Conservation (phyloP, 1,140 invertebrate genomes). For the Neotoxoptera formosana region DNA sequence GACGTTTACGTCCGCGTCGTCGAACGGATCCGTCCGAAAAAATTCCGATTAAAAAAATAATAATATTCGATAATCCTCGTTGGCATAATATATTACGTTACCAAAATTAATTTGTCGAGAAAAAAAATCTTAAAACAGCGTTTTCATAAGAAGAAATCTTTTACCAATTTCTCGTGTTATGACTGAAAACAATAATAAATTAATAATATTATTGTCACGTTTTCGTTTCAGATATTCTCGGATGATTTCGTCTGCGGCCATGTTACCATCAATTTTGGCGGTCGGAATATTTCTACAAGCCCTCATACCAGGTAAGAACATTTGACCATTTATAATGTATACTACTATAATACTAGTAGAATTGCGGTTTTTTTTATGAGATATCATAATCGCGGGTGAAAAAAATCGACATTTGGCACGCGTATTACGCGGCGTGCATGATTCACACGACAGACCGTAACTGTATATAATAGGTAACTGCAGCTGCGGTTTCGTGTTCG, state of each 20-base stretch:
- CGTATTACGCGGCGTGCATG: neutral
- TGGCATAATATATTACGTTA: too few species aligned
- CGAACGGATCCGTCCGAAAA: too few species aligned
- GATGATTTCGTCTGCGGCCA: neutral
- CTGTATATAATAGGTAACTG: too few species aligned
- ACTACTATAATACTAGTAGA: too few species aligned
- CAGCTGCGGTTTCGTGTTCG: too few species aligned
- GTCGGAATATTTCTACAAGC: constrained; percentile 10
- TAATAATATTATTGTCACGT: neutral
- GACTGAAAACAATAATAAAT: neutral
- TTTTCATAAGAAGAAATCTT: too few species aligned
- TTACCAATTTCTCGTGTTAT: too few species aligned
- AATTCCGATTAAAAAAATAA: too few species aligned
- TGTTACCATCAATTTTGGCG: constrained; percentile 38
- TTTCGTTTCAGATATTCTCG: neutral
- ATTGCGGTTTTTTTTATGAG: neutral
- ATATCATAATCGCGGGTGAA: neutral
- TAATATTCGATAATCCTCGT: too few species aligned
- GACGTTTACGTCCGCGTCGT: too few species aligned
- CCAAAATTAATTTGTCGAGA: too few species aligned
- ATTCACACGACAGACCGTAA: neutral
- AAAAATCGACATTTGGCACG: neutral
- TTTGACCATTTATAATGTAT: neutral
- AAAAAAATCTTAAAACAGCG: too few species aligned
- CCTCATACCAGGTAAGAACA: constrained; percentile 12